Conservation (phyloP, 2,797 vertebrate species). For the Rhinatrema bivittatum region DNA sequence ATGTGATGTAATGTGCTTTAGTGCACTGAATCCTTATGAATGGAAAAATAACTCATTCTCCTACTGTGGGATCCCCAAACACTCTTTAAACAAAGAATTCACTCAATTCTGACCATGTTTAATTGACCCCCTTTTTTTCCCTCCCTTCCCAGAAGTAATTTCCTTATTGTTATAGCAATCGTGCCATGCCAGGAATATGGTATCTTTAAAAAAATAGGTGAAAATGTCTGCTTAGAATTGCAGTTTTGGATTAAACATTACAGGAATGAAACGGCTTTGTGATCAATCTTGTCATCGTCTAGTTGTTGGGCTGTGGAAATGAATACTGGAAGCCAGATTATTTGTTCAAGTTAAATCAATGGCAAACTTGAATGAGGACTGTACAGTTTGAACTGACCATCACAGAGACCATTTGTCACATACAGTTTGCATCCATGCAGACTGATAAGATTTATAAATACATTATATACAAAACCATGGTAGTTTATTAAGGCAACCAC, state of each 20-base stretch:
- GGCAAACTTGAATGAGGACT: constrained; percentile 54
- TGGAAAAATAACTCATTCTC: no score
- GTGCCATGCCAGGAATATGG: constrained; percentile 25
- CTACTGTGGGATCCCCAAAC: no score
- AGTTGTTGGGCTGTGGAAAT: constrained; percentile 38
- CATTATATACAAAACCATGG: constrained; percentile 81
- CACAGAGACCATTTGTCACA: constrained; percentile 67
- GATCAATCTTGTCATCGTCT: constrained; percentile 35
- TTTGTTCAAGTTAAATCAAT: constrained; percentile 42
- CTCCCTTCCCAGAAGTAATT: no score
- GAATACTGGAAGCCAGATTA: constrained; percentile 25
- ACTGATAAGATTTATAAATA: constrained; percentile 75
- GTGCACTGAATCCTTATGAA: no score
- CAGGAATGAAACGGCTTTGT: constrained; percentile 34
- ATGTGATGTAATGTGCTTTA: no score
- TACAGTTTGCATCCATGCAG: constrained; percentile 78
- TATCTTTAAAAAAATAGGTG: constrained; percentile 26
- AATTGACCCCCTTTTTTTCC: constrained; percentile 12
- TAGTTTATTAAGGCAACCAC: constrained; percentile 71
- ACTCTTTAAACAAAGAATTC: no score
- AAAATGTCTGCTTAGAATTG: constrained; percentile 36
- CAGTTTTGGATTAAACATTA: constrained; percentile 32
- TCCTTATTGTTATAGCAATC: constrained; percentile 25
- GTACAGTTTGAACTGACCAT: constrained; percentile 60
- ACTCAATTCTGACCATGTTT: constrained; percentile 12